Conservation (phyloP, 2,888 invertebrate genomes). For the Polydrusus pterygomalis region DNA sequence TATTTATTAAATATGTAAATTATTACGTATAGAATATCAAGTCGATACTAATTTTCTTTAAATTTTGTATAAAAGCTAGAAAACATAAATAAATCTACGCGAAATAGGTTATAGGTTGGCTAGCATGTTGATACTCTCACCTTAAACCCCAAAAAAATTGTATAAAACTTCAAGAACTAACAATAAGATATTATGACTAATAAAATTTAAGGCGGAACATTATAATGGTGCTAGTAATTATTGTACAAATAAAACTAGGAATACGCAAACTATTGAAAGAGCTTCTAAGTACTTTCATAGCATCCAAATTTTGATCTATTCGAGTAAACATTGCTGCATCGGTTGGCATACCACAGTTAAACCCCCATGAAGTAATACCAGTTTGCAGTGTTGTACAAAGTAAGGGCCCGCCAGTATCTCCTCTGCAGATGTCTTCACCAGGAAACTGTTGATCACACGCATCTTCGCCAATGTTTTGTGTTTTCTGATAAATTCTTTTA, state of each 20-base stretch:
- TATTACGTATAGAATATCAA: no score
- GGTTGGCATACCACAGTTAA: not conserved
- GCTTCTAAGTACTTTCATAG: not conserved
- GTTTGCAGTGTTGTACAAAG: slow-evolving; percentile 13
- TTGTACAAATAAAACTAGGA: not conserved
- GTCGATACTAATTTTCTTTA: no score
- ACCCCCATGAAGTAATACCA: slow-evolving; percentile 1
- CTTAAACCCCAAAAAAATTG: no score
- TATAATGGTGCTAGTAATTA: not conserved
- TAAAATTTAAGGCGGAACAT: no score
- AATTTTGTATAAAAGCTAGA: no score
- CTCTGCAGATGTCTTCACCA: not conserved
- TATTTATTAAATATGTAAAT: no score
- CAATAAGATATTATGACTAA: not conserved
- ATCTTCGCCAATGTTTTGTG: not conserved
- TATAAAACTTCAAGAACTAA: not conserved
- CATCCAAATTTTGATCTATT: slow-evolving; percentile 7
- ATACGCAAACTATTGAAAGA: not conserved
- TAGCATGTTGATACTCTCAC: no score
- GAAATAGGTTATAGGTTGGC: no score
- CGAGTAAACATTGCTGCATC: not conserved
- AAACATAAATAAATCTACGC: no score
- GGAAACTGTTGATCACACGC: not conserved
- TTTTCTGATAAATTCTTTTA: not conserved
- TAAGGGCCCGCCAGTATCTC: not conserved